These are phyloP conservation scores for Zosterops japonicus DNA, from an alignment of 2,113 vertebrate species.

Conservation along the genomic window DNA sequence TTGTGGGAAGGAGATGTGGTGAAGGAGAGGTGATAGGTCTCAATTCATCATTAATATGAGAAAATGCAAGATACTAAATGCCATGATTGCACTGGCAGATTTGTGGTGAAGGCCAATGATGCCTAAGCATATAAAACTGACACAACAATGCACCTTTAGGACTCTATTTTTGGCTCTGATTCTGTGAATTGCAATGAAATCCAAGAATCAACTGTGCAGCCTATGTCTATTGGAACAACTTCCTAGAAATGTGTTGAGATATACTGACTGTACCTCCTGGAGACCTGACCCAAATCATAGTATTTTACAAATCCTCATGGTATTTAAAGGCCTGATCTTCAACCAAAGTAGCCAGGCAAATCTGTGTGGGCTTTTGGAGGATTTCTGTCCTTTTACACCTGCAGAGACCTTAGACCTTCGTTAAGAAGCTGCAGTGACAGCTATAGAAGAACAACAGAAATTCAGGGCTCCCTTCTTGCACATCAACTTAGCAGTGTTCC, in stretches of 20 bases:
- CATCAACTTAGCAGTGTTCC: not conserved
- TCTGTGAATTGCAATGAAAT: not conserved
- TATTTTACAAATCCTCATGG: not conserved
- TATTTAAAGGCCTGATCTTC: not conserved
- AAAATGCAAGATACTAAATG: not conserved
- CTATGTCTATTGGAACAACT: not conserved
- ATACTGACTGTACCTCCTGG: not conserved
- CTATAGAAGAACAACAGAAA: not conserved
- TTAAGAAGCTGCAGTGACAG: not conserved
- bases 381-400: not conserved
- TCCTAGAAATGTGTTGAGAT: not conserved
- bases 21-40: not conserved
- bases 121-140: not conserved
- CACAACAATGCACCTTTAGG: not conserved
- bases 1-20: not conserved
- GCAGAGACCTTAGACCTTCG: not conserved
- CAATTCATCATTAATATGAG: not conserved
- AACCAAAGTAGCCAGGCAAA: not conserved
- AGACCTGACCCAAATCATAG: not conserved
- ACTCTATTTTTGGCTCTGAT: not conserved
- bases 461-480: not conserved
- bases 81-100: not conserved
- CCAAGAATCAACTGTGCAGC: not conserved
- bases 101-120: not conserved
- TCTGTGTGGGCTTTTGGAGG: not conserved